These are phyloP conservation scores for Chondrosia reniformis DNA, from an alignment of 37 sponge, comb jelly and placozoan species.

Conservation along the genomic window DNA sequence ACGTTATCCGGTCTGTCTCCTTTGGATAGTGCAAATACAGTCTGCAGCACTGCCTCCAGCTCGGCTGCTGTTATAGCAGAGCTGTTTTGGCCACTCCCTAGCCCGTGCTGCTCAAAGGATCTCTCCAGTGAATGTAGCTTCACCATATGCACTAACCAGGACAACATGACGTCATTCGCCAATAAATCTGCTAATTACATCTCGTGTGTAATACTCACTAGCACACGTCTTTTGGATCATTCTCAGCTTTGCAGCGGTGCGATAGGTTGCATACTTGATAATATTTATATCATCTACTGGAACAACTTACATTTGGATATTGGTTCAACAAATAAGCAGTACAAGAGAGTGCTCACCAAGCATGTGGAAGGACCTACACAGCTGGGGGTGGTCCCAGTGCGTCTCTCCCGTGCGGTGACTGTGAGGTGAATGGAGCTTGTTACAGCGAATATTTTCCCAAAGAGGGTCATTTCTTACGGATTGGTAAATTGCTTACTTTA, in stretches of 20 bases:
- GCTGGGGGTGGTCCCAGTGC: constrained; percentile 80
- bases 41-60: constrained; percentile 6
- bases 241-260: constrained; percentile 90
- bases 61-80: background rate
- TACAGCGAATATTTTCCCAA: background rate
- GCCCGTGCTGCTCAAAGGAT: constrained; percentile 11
- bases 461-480: background rate
- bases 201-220: constrained; percentile 13
- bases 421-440: background rate
- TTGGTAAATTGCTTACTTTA: constrained; percentile 46
- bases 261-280: constrained; percentile 76
- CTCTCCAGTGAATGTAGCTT: background rate
- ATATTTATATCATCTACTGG: constrained; percentile 56
- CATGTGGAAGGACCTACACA: constrained; percentile 10
- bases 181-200: background rate
- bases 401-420: constrained; percentile 54
- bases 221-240: constrained; percentile 48
- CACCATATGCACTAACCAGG: background rate
- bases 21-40: constrained; percentile 2
- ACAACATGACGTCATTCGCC: background rate
- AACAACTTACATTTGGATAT: background rate
- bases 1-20: constrained; percentile 1
- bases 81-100: background rate
- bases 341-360: constrained; percentile 35
- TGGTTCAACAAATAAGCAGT: background rate